These are phyloP conservation scores for Zaprionus capensis DNA, from an alignment of 1,140 invertebrate genomes.

Conservation along the genomic window DNA sequence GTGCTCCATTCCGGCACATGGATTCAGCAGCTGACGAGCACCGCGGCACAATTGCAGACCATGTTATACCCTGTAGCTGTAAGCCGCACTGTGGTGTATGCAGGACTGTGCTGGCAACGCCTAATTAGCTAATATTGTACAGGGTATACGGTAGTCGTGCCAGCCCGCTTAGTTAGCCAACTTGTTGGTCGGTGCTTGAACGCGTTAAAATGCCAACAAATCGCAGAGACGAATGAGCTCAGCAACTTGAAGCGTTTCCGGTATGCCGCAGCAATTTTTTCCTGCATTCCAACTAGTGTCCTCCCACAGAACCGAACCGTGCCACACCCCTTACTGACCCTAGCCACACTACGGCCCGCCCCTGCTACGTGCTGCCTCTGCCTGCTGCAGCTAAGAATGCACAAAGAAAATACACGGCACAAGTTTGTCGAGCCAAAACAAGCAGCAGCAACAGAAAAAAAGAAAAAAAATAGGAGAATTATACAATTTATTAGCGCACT, in stretches of 20 bases:
- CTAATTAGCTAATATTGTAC: neutral
- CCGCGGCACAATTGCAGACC: slow-evolving; percentile 37
- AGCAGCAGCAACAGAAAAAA: slow-evolving; percentile 10
- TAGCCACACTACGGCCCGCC: neutral
- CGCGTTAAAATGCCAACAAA: slow-evolving; percentile 81
- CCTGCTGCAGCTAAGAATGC: slow-evolving; percentile 33
- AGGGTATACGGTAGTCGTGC: neutral
- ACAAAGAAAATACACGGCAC: slow-evolving; percentile 48
- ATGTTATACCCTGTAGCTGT: slow-evolving; percentile 15
- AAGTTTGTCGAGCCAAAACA: slow-evolving; percentile 54
- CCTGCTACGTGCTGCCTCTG: neutral
- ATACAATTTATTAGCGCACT: slow-evolving; percentile 57
- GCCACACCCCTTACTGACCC: slow-evolving; percentile 1
- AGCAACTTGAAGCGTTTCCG: slow-evolving; percentile 81
- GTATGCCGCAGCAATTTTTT: slow-evolving; percentile 79
- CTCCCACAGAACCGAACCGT: neutral
- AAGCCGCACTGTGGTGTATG: neutral
- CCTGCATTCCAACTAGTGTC: slow-evolving; percentile 37
- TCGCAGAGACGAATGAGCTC: slow-evolving; percentile 81
- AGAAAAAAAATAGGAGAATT: slow-evolving; percentile 24
- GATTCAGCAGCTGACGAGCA: slow-evolving; percentile 44
- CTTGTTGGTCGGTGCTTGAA: slow-evolving; percentile 55
- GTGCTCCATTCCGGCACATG: slow-evolving; percentile 20
- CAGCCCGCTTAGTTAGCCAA: neutral
- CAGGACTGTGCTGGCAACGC: neutral